phyloP scores from a whole-genome alignment of 2,797 vertebrate species.

The Gallinago nigripennis region DNA sequence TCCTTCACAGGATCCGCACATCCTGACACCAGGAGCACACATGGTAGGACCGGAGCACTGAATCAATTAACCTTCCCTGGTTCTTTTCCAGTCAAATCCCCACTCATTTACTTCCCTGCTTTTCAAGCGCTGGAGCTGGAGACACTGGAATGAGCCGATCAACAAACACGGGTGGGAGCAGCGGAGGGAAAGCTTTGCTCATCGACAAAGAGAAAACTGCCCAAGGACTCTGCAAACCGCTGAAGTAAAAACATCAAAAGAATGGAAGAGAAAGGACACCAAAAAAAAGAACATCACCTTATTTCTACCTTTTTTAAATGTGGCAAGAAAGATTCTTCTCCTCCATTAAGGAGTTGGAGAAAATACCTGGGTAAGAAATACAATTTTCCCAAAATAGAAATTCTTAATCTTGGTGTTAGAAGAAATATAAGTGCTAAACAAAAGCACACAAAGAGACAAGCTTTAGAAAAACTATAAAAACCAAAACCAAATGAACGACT shows the following conservation, averaged over 20 bases:
- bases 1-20: not conserved
- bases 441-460: not conserved
- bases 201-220: constrained; percentile 1
- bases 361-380: not conserved
- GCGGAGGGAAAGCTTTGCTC: constrained; percentile 37
- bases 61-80: constrained; percentile 81
- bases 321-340: not conserved
- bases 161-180: constrained; percentile 28
- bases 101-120: constrained; percentile 78
- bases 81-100: constrained; percentile 71
- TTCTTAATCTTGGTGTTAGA: not conserved
- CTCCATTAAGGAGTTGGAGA: not conserved
- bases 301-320: not conserved
- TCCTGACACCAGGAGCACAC: not conserved
- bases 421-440: not conserved
- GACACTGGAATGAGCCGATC: constrained; percentile 31
- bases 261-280: not conserved
- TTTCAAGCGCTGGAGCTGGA: constrained; percentile 61
- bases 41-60: not conserved
- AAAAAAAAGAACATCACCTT: not conserved
- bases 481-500: not conserved
- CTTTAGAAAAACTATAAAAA: not conserved
- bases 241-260: not conserved
- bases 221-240: not conserved
- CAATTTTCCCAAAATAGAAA: not conserved